Base-by-base conservation (phyloP, 2,113 vertebrate species). In the Nannospalax galili region DNA sequence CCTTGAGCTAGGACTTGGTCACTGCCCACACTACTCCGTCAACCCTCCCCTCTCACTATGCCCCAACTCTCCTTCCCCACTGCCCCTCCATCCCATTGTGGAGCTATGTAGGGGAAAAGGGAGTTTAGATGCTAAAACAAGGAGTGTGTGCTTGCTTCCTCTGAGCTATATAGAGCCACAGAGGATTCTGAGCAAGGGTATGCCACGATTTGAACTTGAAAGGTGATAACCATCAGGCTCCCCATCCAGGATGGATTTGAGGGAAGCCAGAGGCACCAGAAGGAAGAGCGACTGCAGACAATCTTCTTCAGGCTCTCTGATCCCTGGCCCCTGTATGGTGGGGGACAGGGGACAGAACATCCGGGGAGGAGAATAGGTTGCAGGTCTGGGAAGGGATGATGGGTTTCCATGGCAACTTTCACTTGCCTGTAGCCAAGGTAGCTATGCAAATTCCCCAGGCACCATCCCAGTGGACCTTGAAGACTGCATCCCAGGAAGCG, bases 391-490 rank as follows among this genome's bases (percentile, higher is more conserved):
- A 84, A 40, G 94, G 93, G 98, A 98, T 96, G 96, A 97, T 92
- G 42, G 88, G 98, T 98, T 98, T 98, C 98, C 97, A 98, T 98
- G 97, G 98, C 97, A 98, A 98, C 98, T 77, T 97, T 94, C 82
- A 89, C 91, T 98, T 97, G 90, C 84, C 65, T 0, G 24, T 64
- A 92, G 75, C 92, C 70, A 93, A 95, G 84, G 96, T 96, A 95
- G 90, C 93, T 94, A 94, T 96, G 96, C 91, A 93, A 85, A 96
- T 91, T 92, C 94, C 89, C 87, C 88, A 69, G 28, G 93, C 88
- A 60, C 56, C 26, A 3, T 91, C 88, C 74, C 85, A 19, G 3
- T 14, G 70, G 92, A 95, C 93, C 95, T 90, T 80, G 78, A 95
- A 95, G 91, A 37, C n/a, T 1, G 17, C 35, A 32, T 74, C 52